Base-by-base conservation (phyloP, 2,797 vertebrate genomes). In the Takifugu rubripes region DNA sequence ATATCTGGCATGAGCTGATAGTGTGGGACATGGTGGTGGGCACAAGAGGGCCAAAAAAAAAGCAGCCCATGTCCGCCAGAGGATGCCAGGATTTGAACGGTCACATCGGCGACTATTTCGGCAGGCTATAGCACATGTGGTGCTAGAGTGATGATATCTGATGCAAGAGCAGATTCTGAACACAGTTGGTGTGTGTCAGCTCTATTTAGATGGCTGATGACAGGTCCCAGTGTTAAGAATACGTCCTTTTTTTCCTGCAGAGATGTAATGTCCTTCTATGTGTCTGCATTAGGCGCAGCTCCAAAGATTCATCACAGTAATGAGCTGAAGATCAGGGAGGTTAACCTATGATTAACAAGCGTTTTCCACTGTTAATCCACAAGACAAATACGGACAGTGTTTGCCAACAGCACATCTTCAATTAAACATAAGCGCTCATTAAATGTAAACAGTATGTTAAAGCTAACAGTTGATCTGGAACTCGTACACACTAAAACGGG, bases 1-100 rank as follows among this genome's bases (percentile, higher is more conserved):
- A 72, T 75, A 82, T 77, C 78, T 84, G 82, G 79, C 77, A 84
- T 70, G 75, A 83, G 75, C 70, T 66, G 77, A 79, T 77, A 74
- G 71, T 72, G 70, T 49, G 71, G 78, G 68, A 84, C 72, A 52
- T 45, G 46, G 77, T 54, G 68, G 69, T 60, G 68, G 72, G 69
- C 64, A 75, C 48, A 55, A 58, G 61, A 56, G 69, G 68, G 64
- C 59, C 74, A 74, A 21, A 21, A 21, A 44, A 47, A 79, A 64
- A 69, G 72, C 70, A 44, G 69, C 33, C 56, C 11, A 25, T 48
- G 61, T 57, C 9, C 48, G 58, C 45, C 52, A 65, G 61, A 47
- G 61, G 61, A 74, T 65, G 61, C 76, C 74, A 62, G 66, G 29
- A 58, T 52, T 57, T 44, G 62, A 58, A 51, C 45, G 16, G 55